These are phyloP conservation scores for Caradrina clavipalpis DNA, from an alignment of 2,888 invertebrate genomes.

Conservation along the genomic window DNA sequence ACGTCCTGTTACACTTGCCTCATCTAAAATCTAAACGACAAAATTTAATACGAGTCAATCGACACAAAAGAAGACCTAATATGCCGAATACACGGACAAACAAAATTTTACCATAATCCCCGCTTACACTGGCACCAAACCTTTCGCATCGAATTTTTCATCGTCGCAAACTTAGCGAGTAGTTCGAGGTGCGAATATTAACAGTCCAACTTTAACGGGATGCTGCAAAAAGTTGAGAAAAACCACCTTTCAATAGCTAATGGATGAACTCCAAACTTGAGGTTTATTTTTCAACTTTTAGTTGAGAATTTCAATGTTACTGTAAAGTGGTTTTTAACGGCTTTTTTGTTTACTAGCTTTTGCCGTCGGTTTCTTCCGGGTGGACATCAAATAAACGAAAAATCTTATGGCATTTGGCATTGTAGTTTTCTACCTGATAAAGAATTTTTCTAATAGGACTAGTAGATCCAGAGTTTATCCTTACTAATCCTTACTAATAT, in stretches of 20 bases:
- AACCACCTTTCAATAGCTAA: slow-evolving; percentile 49
- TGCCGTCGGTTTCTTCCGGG: not conserved
- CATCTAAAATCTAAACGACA: too few species aligned
- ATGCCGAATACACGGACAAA: too few species aligned
- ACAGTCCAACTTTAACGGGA: slow-evolving; percentile 74
- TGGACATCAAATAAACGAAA: too few species aligned
- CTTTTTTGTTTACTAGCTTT: not conserved
- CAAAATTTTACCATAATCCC: not conserved
- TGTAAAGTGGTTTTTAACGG: not conserved
- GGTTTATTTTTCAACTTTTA: slow-evolving; percentile 16
- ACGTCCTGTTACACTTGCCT: too few species aligned
- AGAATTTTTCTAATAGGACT: too few species aligned
- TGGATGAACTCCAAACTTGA: slow-evolving; percentile 27
- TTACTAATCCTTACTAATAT: too few species aligned
- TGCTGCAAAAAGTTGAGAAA: slow-evolving; percentile 61
- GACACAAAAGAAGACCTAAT: too few species aligned
- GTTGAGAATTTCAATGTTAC: not conserved
- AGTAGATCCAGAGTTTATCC: too few species aligned
- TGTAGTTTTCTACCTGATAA: too few species aligned
- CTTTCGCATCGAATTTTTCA: slow-evolving; percentile 83
- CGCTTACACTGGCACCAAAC: slow-evolving; percentile 43
- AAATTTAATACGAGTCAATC: too few species aligned
- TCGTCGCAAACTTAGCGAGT: slow-evolving; percentile 67
- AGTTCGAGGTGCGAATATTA: slow-evolving; percentile 75
- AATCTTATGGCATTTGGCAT: too few species aligned